phyloP scores from a whole-genome alignment of 2,797 vertebrate species.

The Cheracebus regulus region DNA sequence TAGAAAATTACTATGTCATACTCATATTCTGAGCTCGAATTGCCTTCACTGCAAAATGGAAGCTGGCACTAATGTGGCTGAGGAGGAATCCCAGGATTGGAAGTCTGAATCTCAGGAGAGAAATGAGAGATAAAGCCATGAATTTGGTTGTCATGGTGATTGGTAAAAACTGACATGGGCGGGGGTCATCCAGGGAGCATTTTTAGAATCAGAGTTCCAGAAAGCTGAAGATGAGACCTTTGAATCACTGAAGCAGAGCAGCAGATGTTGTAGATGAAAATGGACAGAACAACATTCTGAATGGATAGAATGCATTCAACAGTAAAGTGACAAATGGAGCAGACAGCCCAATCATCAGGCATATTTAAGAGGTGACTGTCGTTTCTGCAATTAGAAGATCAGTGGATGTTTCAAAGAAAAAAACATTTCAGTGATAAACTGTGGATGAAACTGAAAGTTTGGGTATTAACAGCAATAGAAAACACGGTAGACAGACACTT shows the following conservation, averaged over 20 bases:
- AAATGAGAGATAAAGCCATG: not conserved
- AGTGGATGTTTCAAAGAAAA: not conserved
- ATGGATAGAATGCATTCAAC: too few relatives aligned
- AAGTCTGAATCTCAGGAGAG: not conserved
- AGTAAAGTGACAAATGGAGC: not conserved
- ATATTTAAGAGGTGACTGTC: not conserved
- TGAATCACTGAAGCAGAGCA: not conserved
- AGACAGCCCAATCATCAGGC: not conserved
- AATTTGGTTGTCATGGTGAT: not conserved
- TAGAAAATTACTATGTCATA: slow-evolving; percentile 19
- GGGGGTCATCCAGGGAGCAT: not conserved
- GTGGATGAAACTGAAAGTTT: not conserved
- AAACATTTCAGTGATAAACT: not conserved
- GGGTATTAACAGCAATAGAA: not conserved
- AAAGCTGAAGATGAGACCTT: not conserved
- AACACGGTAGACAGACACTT: not conserved
- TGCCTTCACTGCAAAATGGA: not conserved
- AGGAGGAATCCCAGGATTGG: not conserved
- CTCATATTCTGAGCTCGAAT: not conserved
- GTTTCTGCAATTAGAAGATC: not conserved
- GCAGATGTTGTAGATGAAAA: not conserved
- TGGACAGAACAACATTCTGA: not conserved
- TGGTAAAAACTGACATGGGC: not conserved
- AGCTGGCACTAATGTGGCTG: not conserved
- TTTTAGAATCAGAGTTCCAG: not conserved